Base-by-base conservation (phyloP, 2,888 invertebrate species). In the Glaucopsyche alexis region DNA sequence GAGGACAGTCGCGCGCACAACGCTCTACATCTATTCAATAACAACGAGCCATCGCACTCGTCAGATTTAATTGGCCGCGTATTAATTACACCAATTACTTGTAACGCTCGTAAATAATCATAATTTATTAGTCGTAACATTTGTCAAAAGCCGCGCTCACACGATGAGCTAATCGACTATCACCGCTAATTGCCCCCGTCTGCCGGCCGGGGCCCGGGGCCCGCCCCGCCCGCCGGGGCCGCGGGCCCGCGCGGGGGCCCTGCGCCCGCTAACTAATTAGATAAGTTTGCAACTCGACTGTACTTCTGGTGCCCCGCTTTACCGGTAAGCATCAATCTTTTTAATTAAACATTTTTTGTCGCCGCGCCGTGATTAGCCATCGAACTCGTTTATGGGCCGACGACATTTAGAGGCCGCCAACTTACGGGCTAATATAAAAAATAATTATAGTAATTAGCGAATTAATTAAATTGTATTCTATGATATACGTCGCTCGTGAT, bases 121-220 rank as follows among this genome's bases (percentile, higher is more conserved):
- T 89, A 88, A 89, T 87, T 87, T 87, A 89, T 90, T 88, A 88
- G 84, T 85, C 84, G 87, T 80, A 86, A 87, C 90, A 90, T 91
- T 91, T 90, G 91, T 91, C 92, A 91, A 91, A 91, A 90, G 90
- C 90, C 91, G 85, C 89, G 89, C 88, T 90, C 87, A 85, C 86
- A 91, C 92, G 92, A 91, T 89, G 91, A 89, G 90, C 92, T 93
- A 92, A 93, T 93, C 93, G 92, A 92, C 91, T 91, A 93, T 93
- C 91, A 93, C 93, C 92, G 88, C 91, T 93, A 93, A 93, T 93
- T 93, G 91, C 90, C 87, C 85, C 84, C 85, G 83, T 80, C 85
- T 79, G 77, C 79, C 75, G 74, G 73, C 66, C 80, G 47, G 69
- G 75, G 76, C 71, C 77, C 74, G 73, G 75, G 75, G 72, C 78